A percentile compares a stretch with the other conserved stretches of the same genome.
Conservation (phyloP, 2,113 vertebrate species). For the Salvelinus namaycush region DNA sequence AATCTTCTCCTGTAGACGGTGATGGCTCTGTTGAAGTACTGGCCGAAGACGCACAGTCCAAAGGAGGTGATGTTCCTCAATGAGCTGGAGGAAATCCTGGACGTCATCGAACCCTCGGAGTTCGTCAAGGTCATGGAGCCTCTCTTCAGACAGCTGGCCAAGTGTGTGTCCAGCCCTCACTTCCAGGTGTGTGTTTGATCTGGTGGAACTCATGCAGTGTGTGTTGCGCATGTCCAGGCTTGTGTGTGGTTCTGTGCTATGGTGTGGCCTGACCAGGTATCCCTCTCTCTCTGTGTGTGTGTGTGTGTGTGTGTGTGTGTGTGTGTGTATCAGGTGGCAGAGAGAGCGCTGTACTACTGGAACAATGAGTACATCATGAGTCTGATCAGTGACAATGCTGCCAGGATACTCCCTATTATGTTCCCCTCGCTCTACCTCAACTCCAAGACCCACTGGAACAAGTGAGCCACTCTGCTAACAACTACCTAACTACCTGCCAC, state of each 20-base stretch:
- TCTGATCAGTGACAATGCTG: slow-evolving; percentile 96
- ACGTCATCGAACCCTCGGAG: slow-evolving; percentile 97
- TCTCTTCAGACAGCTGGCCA: slow-evolving; percentile 94
- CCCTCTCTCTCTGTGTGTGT: background rate
- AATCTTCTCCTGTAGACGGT: slow-evolving; percentile 79
- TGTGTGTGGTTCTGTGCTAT: slow-evolving; percentile 5
- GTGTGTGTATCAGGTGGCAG: slow-evolving; percentile 82
- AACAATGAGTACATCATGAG: slow-evolving; percentile 99
- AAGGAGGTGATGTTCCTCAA: slow-evolving; percentile 99
- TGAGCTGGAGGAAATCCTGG: slow-evolving; percentile 96
- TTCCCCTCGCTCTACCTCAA: slow-evolving; percentile 97
- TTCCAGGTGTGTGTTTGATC: slow-evolving; percentile 84
- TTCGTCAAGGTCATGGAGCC: slow-evolving; percentile 99
- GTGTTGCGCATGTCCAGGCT: too few relatives aligned
- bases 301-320: background rate
- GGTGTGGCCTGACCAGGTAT: background rate
- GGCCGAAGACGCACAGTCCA: slow-evolving; percentile 99
- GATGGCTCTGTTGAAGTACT: slow-evolving; percentile 97
- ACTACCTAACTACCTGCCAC: too few relatives aligned
- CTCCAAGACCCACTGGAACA: slow-evolving; percentile 99
- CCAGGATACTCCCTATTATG: slow-evolving; percentile 98
- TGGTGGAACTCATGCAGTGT: background rate
- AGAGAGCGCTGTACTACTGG: slow-evolving; percentile 98
- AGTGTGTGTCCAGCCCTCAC: slow-evolving; percentile 97
- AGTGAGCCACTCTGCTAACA: slow-evolving; percentile 77